A percentile compares a stretch with the other conserved stretches of the same genome.
Evolutionary conservation across 2,888 invertebrate species (phyloP).

Genomic region (Drosophila siamana): DNA sequence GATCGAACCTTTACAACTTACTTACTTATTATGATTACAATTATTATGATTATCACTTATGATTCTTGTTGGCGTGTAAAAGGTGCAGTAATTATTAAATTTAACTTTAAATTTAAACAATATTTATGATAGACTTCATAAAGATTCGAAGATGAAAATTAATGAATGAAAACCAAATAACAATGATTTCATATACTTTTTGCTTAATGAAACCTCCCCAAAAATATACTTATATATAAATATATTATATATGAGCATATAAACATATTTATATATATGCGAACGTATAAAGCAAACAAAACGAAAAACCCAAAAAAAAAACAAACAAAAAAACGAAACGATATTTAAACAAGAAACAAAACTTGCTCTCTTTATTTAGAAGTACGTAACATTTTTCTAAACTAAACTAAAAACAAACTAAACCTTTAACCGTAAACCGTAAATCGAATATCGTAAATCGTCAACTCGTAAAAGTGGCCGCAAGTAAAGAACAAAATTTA

Average conservation of each 20-base stretch:
- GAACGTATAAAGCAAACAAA: constrained; percentile 46
- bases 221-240: constrained; percentile 40
- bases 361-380: constrained; percentile 80
- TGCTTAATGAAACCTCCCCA: constrained; percentile 65
- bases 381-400: constrained; percentile 75
- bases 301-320: constrained; percentile 55
- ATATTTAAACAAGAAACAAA: constrained; percentile 60
- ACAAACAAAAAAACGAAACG: constrained; percentile 44
- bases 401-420: constrained; percentile 47
- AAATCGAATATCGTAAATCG: constrained; percentile 38
- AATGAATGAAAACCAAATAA: constrained; percentile 24
- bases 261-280: constrained; percentile 57
- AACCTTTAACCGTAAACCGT: constrained; percentile 48
- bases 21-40: constrained; percentile 44
- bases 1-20: constrained; percentile 52
- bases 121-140: constrained; percentile 70
- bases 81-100: constrained; percentile 50
- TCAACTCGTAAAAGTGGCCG: constrained; percentile 52
- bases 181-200: constrained; percentile 77
- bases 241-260: constrained; percentile 51
- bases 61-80: constrained; percentile 67
- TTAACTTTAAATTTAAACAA: constrained; percentile 59
- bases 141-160: constrained; percentile 27
- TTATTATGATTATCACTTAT: constrained; percentile 54
- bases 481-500: constrained; percentile 47